Evolutionary conservation across 1,140 invertebrate species (phyloP), one percentile per base, ranked within the genome.

Genomic region (Mactra quadrangularis): DNA sequence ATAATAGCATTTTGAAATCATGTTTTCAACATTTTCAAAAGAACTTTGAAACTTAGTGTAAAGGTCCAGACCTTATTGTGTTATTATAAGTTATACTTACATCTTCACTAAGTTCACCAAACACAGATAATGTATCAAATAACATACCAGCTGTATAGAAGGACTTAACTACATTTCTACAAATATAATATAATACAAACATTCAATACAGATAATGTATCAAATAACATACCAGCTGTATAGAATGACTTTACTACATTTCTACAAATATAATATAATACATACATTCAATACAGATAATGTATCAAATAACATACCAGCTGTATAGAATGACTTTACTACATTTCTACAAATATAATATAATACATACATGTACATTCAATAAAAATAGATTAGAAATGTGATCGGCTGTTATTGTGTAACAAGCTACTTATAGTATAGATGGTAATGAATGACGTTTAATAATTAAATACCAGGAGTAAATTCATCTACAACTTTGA

Each of bases 231-330:
- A 1, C 97, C 97, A 86, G 97, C 95, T 13, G 98, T 98, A 91
- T 99, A 99, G 93, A 99, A 99, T n/a, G 97, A 96, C 91, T 99
- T 99, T 0, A 99, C 96, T 17, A 99, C 95, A 94, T 97, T 99
- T 91, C 97, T 98, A 90, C 62, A 91, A 92, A 93, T 45, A 83
- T 84, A 85, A 86, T 59, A 70, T 70, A 41, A 66, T 2, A 57
- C 38, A 41, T 7, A 41, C 38, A 41, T 7, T 41, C n/a, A 99
- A 99, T 29, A 96, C 96, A 79, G 95, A 95, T 7, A 99, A 92
- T 13, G 99, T 96, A 94, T 99, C 98, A 94, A 99, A 98, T 15
- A 99, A 93, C 92, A 99, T 95, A 1, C 97, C 97, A 86, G 97
- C 95, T 13, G 98, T 98, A 91, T 99, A 99, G 93, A 99, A 99